phyloP scores from a whole-genome alignment of 2,888 invertebrate genomes.

The Amorpha juglandis region DNA sequence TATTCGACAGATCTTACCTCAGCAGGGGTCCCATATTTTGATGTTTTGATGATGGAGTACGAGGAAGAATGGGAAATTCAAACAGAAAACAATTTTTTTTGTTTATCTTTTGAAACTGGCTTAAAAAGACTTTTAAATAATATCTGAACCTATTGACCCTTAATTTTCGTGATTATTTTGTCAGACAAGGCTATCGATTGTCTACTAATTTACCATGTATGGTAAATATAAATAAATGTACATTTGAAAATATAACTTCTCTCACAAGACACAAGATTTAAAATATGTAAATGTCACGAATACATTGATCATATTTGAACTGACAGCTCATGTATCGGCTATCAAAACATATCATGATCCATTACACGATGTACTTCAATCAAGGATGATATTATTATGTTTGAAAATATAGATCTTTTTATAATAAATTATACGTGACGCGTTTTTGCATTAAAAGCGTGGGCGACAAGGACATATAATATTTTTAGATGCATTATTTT shows the following conservation, averaged over 20 bases:
- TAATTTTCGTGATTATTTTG: conserved; percentile 31
- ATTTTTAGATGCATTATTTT: not conserved
- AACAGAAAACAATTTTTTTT: too few relatives aligned
- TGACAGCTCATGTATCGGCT: conserved; percentile 25
- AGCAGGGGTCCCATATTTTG: too few relatives aligned
- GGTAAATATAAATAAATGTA: not conserved
- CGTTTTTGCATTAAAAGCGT: not conserved
- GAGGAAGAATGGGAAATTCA: too few relatives aligned
- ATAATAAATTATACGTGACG: not conserved
- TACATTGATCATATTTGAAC: conserved; percentile 1
- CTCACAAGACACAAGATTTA: not conserved
- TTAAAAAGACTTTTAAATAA: too few relatives aligned
- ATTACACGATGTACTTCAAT: conserved; percentile 6
- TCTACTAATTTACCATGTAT: conserved; percentile 13
- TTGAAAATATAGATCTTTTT: not conserved
- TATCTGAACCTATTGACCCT: not conserved
- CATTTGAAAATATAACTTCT: not conserved
- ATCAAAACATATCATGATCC: conserved; percentile 21
- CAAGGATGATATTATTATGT: conserved; percentile 19
- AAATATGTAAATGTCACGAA: not conserved
- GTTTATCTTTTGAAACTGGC: too few relatives aligned
- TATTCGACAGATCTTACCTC: too few relatives aligned
- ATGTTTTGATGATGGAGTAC: too few relatives aligned
- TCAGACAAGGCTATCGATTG: conserved; percentile 30
- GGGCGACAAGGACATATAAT: not conserved